Base-by-base conservation (phyloP, 2,113 vertebrate genomes). In the Semicossyphus pulcher region DNA sequence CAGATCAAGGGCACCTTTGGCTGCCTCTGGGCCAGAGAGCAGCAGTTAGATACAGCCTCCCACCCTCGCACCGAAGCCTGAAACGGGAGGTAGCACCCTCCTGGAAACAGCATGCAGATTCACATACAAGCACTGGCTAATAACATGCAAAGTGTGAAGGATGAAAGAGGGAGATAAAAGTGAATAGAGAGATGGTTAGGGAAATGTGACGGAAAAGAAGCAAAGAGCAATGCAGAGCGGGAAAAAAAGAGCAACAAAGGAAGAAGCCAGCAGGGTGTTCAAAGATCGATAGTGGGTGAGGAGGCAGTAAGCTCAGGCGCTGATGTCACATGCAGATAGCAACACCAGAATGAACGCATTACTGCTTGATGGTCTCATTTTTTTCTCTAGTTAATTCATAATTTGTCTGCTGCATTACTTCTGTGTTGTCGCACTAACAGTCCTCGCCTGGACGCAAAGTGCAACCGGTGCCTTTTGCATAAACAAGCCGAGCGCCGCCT, bases 401-500 rank as follows among this genome's bases (percentile, higher is more conserved):
- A 4, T 66, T 45, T 29, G 56, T 45, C 37, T n/a, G 14, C 4
- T 86, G 83, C 52, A 47, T 70, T 63, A 53, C 70, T 32, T 64
- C 53, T 57, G 39, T 26, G 37, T 16, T 56, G 69, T 72, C 29
- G 37, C 36, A 45, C 42, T 18, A 61, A 67, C 54, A 75, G 64
- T 73, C 66, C 59, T 77, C 36, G 48, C 67, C 74, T 71, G 76
- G 74, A 80, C 76, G 77, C 80, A 84, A 76, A 84, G 78, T 70
- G 81, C 78, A 68, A 60, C 72, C 72, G 41, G 72, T 62, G 67
- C 62, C 70, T 80, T 44, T 87, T 76, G 64, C 77, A 84, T 75
- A 88, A 89, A 91, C 86, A 89, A 86, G 76, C 49, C 72, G 12
- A 74, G 66, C 29, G 36, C 82, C 85, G 86, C 84, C 90, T 88